Conservation (phyloP, 1,140 invertebrate genomes). For the Aphelenchoides fujianensis region DNA sequence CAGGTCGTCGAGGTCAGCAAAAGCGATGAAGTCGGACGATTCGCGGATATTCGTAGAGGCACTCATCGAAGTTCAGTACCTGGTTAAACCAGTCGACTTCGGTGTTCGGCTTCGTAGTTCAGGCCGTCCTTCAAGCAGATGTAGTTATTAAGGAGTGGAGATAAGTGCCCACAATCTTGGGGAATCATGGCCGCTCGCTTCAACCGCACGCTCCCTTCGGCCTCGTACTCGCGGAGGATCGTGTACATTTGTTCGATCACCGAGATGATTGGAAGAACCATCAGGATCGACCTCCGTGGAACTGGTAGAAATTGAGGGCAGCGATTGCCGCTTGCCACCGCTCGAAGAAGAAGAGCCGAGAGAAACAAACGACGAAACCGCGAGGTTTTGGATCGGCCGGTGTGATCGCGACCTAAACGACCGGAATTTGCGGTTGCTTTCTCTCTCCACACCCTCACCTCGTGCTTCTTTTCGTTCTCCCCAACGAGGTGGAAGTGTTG, state of each 20-base stretch:
- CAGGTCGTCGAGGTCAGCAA: slow-evolving; percentile 41
- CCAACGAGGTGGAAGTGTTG: not conserved
- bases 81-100: slow-evolving; percentile 41
- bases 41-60: slow-evolving; percentile 40
- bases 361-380: slow-evolving; percentile 32
- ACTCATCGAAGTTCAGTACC: slow-evolving; percentile 33
- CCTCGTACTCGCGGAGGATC: slow-evolving; percentile 27
- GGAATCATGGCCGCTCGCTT: slow-evolving; percentile 11
- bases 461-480: not conserved
- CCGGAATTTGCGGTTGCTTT: not conserved
- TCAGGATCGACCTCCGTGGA: slow-evolving; percentile 33
- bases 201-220: slow-evolving; percentile 28
- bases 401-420: slow-evolving; percentile 24
- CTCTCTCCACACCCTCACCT: too few species aligned
- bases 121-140: too few species aligned
- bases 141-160: too few species aligned
- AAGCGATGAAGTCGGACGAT: slow-evolving; percentile 34
- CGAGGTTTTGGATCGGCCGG: slow-evolving; percentile 12
- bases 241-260: slow-evolving; percentile 15
- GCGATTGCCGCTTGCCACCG: slow-evolving; percentile 35
- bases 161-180: slow-evolving; percentile 10
- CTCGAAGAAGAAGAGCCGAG: slow-evolving; percentile 42
- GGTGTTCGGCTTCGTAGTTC: slow-evolving; percentile 29
- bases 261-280: slow-evolving; percentile 30
- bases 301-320: slow-evolving; percentile 36